Base-by-base conservation (phyloP, 2,113 vertebrate species). In the Elachura formosa region DNA sequence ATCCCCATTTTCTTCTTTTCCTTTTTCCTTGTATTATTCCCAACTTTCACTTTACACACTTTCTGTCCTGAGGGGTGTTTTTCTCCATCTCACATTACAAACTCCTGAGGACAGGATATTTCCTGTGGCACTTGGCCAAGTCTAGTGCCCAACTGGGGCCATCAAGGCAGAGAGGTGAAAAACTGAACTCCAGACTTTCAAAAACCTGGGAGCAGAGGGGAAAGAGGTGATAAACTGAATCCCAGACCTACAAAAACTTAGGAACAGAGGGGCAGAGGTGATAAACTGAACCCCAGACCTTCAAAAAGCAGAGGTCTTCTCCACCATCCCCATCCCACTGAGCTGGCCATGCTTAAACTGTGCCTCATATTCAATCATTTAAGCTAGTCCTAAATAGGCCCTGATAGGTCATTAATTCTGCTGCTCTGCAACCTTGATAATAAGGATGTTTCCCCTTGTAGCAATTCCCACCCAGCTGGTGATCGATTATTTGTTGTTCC, bases 271-370 rank as follows among this genome's bases (percentile, higher is more conserved):
- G n/a, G n/a, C n/a, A n/a, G n/a, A n/a, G n/a, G n/a, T n/a, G n/a
- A n/a, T n/a, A n/a, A 36, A 68, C n/a, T n/a, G n/a, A 43, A 43
- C 17, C 41, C 41, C 2, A 41, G 54, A 11, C 28, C 17, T 41
- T 9, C 64, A 29, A 69, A 69, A 49, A 40, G 29, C 43, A 15
- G 19, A 87, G 31, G 10, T 49, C 23, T 28, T 71, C 48, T 40
- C 18, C 45, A 21, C 24, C 2, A 0, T 24, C 41, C 64, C 23
- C 29, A 31, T 20, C 5, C 6, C 46, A 11, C 24, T 0, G 0
- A 72, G 62, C 75, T 75, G 74, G 34, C 38, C 2, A 4, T 0
- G 4, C 33, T 62, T 23, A 24, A 38, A 0, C n/a, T 40, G 49
- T 33, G 26, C 49, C 59, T 89, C 51, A 7, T 29, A 40, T 36